phyloP scores from a whole-genome alignment of 1,140 invertebrate genomes.

The Drosophila burlai region DNA sequence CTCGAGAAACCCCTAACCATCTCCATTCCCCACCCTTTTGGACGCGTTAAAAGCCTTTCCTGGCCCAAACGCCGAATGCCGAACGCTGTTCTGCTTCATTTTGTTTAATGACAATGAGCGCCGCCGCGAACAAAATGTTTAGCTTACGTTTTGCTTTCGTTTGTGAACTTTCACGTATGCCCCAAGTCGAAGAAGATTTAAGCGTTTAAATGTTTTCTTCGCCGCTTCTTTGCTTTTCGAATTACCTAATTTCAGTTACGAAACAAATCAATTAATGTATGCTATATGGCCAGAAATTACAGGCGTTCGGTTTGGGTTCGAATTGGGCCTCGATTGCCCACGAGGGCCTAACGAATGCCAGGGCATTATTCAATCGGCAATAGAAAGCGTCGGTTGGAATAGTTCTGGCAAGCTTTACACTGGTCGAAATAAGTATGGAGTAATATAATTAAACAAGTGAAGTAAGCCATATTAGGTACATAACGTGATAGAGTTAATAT shows the following conservation, averaged over 20 bases:
- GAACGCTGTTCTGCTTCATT: conserved; percentile 77
- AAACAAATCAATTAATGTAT: conserved; percentile 82
- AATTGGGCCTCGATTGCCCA: conserved; percentile 9
- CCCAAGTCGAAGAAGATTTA: conserved; percentile 64
- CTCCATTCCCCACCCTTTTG: conserved; percentile 33
- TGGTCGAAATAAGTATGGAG: not conserved
- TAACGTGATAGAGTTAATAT: not conserved
- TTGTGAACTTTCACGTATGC: conserved; percentile 79
- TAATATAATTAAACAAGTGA: not conserved
- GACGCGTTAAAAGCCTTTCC: conserved; percentile 69
- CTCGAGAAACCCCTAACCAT: conserved; percentile 4
- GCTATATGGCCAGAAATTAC: conserved; percentile 24
- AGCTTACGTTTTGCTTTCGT: conserved; percentile 75
- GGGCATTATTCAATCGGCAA: conserved; percentile 38
- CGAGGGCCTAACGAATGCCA: conserved; percentile 33
- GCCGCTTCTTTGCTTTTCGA: conserved; percentile 38
- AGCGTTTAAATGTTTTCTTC: conserved; percentile 71
- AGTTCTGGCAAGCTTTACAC: conserved; percentile 28
- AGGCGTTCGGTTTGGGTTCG: not conserved
- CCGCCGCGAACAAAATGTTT: conserved; percentile 52
- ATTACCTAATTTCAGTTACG: conserved; percentile 82
- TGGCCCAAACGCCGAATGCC: conserved; percentile 44
- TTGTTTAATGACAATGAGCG: conserved; percentile 81
- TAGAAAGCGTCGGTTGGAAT: conserved; percentile 47
- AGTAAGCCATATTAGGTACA: too few species aligned